Evolutionary conservation across 2,888 invertebrate genomes (phyloP).

Genomic region (Leptinotarsa rubiginosa): DNA sequence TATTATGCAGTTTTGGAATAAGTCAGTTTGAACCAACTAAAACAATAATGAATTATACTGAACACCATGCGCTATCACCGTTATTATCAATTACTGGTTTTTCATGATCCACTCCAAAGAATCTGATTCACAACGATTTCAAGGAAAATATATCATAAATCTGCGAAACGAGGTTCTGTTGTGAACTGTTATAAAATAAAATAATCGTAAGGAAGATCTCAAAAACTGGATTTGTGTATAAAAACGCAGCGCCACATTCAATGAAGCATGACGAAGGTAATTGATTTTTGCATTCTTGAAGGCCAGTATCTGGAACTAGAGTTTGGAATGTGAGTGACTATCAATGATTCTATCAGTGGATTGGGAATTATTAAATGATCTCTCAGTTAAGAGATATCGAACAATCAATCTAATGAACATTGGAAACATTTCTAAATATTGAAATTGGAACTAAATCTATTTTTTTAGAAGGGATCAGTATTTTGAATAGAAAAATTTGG

Average conservation of each 20-base stretch:
- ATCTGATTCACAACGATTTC: too few relatives aligned
- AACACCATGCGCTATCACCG: too few relatives aligned
- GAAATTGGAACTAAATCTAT: too few relatives aligned
- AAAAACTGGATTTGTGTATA: constrained; percentile 10
- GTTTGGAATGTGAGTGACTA: neutral
- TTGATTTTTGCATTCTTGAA: constrained; percentile 15
- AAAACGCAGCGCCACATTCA: constrained; percentile 12
- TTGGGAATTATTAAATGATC: neutral
- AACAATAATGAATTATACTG: too few relatives aligned
- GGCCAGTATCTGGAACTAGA: neutral
- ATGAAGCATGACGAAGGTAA: neutral
- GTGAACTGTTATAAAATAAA: constrained; percentile 10
- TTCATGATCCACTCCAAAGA: too few relatives aligned
- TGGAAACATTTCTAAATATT: too few relatives aligned
- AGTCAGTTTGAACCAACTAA: too few relatives aligned
- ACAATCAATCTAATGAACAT: too few relatives aligned
- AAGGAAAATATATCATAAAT: neutral
- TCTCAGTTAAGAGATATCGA: neutral
- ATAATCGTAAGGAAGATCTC: constrained; percentile 6
- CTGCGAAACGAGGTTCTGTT: constrained; percentile 13
- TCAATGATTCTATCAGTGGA: neutral
- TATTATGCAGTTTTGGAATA: too few relatives aligned
- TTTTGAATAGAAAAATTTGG: too few relatives aligned
- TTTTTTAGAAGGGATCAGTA: too few relatives aligned
- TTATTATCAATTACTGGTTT: too few relatives aligned